Conservation (phyloP, 2,888 invertebrate species). For the Willowsia nigromaculata region DNA sequence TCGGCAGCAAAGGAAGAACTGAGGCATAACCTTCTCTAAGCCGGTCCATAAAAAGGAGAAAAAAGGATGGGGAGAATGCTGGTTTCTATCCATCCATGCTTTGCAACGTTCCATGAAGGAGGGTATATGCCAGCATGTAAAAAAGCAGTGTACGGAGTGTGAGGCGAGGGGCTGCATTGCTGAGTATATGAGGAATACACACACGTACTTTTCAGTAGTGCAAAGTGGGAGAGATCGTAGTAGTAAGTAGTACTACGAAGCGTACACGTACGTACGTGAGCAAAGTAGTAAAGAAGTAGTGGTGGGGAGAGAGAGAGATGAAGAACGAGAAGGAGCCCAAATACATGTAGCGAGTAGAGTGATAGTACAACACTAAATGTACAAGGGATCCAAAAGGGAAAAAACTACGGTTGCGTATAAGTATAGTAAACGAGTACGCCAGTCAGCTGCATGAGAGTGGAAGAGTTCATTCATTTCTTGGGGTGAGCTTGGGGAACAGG, state of each 20-base stretch:
- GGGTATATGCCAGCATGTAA: too few species aligned
- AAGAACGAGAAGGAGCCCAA: conserved; percentile 17
- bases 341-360: too few species aligned
- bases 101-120: not conserved
- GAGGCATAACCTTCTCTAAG: not conserved
- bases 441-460: conserved; percentile 83
- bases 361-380: not conserved
- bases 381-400: conserved; percentile 44
- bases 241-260: conserved; percentile 17
- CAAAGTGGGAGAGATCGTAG: conserved; percentile 26
- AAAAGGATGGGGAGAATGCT: not conserved
- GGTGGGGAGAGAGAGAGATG: conserved; percentile 21
- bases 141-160: not conserved
- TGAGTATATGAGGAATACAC: not conserved
- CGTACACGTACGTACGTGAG: conserved; percentile 55
- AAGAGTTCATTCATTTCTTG: conserved; percentile 78
- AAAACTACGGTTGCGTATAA: conserved; percentile 79
- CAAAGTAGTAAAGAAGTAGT: conserved; percentile 44
- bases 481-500: conserved; percentile 79
- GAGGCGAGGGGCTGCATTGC: conserved; percentile 2
- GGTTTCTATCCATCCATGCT: not conserved
- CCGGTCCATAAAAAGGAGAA: conserved; percentile 33
- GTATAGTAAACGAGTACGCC: conserved; percentile 80
- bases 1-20: conserved; percentile 60
- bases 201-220: conserved; percentile 17